Evolutionary conservation across 2,797 vertebrate genomes (phyloP).

Genomic region (Anas acuta): DNA sequence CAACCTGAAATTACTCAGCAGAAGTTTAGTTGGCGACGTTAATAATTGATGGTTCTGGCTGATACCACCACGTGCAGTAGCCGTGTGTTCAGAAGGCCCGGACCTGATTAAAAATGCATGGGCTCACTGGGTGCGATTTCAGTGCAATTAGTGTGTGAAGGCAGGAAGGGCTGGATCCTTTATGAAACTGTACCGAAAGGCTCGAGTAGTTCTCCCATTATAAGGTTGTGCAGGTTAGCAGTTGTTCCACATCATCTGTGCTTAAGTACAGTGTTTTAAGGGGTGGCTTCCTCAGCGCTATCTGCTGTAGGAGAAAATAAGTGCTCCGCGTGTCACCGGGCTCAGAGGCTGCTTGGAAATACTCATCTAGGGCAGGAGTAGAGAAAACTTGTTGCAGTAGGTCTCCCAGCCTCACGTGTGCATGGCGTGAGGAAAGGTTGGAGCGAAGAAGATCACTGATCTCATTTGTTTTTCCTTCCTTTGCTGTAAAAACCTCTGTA

Average conservation of each 20-base stretch:
- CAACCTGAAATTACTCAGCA: constrained; percentile 54
- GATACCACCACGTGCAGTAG: constrained; percentile 41
- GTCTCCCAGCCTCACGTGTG: fast-evolving
- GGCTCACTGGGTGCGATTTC: constrained; percentile 68
- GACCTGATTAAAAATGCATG: constrained; percentile 70
- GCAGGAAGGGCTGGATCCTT: constrained; percentile 21
- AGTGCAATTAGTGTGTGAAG: constrained; percentile 61
- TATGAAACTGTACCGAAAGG: constrained; percentile 16
- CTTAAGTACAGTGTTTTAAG: constrained; percentile 33
- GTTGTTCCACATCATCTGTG: constrained; percentile 34
- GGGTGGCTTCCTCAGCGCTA: neutral
- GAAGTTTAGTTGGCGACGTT: constrained; percentile 59
- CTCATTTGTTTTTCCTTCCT: neutral
- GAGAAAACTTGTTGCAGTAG: neutral
- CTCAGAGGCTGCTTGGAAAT: neutral
- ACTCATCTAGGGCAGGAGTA: neutral
- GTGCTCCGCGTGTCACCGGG: neutral
- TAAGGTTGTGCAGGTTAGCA: neutral
- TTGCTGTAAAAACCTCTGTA: neutral
- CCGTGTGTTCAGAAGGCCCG: constrained; percentile 37
- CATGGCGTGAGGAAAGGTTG: neutral
- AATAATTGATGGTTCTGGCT: constrained; percentile 69
- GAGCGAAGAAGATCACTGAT: neutral
- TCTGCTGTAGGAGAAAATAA: neutral
- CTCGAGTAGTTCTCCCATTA: constrained; percentile 3